Evolutionary conservation across 35 echinoderm and acorn worm species (phyloP).

Genomic region (Hemicentrotus pulcherrimus): DNA sequence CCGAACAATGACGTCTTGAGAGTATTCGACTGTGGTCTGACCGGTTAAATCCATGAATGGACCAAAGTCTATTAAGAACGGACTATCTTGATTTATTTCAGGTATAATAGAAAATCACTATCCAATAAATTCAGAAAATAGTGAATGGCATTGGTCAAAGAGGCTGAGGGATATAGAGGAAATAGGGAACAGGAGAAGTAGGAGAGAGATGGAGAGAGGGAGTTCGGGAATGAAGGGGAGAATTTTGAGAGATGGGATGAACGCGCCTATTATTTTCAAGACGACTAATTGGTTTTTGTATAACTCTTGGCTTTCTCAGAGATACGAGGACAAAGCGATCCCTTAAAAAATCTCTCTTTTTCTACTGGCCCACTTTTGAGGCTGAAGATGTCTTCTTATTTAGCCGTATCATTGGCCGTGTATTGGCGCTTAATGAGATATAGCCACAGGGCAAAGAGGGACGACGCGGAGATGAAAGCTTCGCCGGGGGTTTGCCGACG

Average conservation of each 20-base stretch:
- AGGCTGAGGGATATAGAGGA: not conserved
- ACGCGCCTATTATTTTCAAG: constrained; percentile 2
- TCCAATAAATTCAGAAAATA: not conserved
- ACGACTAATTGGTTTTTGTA: constrained; percentile 5
- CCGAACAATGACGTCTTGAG: not conserved
- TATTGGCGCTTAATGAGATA: constrained; percentile 26
- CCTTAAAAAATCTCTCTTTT: not conserved
- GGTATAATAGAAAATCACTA: constrained; percentile 1
- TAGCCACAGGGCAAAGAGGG: constrained; percentile 15
- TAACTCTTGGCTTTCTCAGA: not conserved
- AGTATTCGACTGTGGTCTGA: not conserved
- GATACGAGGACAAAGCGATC: not conserved
- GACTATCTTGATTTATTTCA: not conserved
- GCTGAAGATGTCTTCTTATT: not conserved
- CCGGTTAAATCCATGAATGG: not conserved
- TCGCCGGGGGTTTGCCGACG: constrained; percentile 37
- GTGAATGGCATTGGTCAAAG: not conserved
- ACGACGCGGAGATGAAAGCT: constrained; percentile 26
- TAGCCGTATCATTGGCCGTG: constrained; percentile 18
- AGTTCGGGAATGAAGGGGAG: not conserved
- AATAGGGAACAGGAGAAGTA: not conserved
- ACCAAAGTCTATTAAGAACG: not conserved
- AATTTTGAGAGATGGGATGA: not conserved
- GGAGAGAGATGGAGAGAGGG: not conserved
- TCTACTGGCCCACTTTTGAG: not conserved